Conservation (phyloP, 2,113 vertebrate genomes). For the Forbesichthys papilliferus region DNA sequence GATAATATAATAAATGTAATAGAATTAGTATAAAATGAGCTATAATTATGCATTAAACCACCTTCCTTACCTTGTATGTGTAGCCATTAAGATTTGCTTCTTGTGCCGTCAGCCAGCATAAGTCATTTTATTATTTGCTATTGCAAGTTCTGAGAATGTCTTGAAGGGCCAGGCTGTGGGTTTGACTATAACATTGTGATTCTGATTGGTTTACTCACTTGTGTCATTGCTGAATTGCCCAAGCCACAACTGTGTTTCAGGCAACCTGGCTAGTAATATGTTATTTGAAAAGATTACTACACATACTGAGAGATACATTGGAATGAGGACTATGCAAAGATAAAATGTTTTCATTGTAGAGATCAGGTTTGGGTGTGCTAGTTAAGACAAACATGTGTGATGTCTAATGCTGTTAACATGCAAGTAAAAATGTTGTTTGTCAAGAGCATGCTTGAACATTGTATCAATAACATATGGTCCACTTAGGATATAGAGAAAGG, state of each 20-base stretch:
- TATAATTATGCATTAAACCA: not conserved
- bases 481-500: too few relatives aligned
- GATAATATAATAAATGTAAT: not conserved
- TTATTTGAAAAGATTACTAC: not conserved
- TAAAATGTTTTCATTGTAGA: too few relatives aligned
- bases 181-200: constrained; percentile 42
- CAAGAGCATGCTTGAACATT: not conserved
- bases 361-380: not conserved
- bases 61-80: constrained; percentile 47
- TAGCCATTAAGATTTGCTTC: too few relatives aligned
- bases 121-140: constrained; percentile 13
- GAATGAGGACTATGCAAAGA: not conserved
- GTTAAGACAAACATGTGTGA: not conserved
- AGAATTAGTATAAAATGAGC: not conserved
- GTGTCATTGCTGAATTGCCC: not conserved
- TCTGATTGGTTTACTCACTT: constrained; percentile 35
- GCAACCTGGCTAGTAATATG: not conserved
- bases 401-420: not conserved
- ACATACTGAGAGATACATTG: not conserved
- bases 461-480: too few relatives aligned
- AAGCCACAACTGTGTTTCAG: not conserved
- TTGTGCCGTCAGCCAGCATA: too few relatives aligned
- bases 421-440: not conserved
- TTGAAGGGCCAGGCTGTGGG: constrained; percentile 35
- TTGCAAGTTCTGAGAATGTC: constrained; percentile 22